Conservation (phyloP, 2,888 invertebrate genomes). For the Cephus pygmeus region DNA sequence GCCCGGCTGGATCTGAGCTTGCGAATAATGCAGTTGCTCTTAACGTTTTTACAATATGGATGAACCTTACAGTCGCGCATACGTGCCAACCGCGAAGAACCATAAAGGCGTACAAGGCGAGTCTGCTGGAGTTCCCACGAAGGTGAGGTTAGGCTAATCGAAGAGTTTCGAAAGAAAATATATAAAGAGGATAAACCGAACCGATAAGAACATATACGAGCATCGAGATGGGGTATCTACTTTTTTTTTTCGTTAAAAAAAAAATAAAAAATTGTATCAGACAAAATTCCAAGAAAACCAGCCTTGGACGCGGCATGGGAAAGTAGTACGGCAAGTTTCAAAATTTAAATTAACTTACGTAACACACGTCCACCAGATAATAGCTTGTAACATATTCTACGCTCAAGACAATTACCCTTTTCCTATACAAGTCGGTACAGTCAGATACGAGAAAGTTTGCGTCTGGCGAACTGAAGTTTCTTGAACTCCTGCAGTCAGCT, state of each 20-base stretch:
- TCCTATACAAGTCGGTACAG: neutral
- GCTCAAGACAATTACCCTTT: neutral
- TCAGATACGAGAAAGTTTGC: neutral
- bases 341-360: neutral
- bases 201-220: neutral
- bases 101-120: neutral
- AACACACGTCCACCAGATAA: neutral
- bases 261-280: neutral
- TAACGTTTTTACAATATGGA: neutral
- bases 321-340: neutral
- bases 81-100: neutral
- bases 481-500: neutral
- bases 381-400: neutral
- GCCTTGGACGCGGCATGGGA: neutral
- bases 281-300: neutral
- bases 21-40: neutral
- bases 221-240: neutral
- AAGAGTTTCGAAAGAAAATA: neutral
- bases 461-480: neutral
- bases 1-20: neutral
- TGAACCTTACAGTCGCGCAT: neutral
- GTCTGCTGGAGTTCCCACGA: neutral
- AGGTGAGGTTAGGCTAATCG: neutral
- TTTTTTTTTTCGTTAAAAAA: neutral
- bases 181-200: neutral